A percentile compares a stretch with the other conserved stretches of the same genome.
phyloP scores from a whole-genome alignment of 2,888 invertebrate genomes.

The Allygus modestus region DNA sequence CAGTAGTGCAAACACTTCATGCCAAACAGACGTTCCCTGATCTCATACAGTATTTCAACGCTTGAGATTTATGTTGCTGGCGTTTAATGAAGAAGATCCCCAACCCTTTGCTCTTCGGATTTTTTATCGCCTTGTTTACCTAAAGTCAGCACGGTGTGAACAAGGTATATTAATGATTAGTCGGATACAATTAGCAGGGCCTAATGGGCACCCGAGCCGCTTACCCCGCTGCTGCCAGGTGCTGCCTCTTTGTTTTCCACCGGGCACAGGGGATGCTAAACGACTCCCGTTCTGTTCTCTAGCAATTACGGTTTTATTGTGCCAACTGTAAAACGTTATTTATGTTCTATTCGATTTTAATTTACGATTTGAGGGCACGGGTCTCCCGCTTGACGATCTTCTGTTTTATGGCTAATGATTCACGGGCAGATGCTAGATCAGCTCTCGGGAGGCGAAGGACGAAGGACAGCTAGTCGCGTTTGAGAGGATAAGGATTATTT shows the following conservation, averaged over 20 bases:
- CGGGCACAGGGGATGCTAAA: conserved; percentile 8
- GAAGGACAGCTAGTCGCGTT: too few species aligned
- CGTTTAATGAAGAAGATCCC: conserved; percentile 19
- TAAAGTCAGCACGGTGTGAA: conserved; percentile 32
- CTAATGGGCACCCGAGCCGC: background rate
- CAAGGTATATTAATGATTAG: conserved; percentile 37
- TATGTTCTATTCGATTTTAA: conserved; percentile 48
- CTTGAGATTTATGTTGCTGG: conserved; percentile 28
- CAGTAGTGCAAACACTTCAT: background rate
- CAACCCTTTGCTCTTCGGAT: background rate
- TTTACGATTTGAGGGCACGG: conserved; percentile 49
- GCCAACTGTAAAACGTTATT: conserved; percentile 43
- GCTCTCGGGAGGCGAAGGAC: too few species aligned
- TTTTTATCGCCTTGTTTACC: conserved; percentile 39
- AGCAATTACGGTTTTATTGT: conserved; percentile 36
- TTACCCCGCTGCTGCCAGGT: conserved; percentile 1
- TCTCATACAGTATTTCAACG: background rate
- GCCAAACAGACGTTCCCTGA: background rate
- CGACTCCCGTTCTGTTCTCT: conserved; percentile 29
- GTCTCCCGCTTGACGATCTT: background rate
- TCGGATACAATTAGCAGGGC: conserved; percentile 15
- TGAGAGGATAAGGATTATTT: too few species aligned
- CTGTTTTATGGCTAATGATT: conserved; percentile 39
- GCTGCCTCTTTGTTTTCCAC: conserved; percentile 11
- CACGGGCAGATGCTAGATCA: background rate